Evolutionary conservation across 2,888 invertebrate genomes (phyloP).

Genomic region (Coelinius sp.): DNA sequence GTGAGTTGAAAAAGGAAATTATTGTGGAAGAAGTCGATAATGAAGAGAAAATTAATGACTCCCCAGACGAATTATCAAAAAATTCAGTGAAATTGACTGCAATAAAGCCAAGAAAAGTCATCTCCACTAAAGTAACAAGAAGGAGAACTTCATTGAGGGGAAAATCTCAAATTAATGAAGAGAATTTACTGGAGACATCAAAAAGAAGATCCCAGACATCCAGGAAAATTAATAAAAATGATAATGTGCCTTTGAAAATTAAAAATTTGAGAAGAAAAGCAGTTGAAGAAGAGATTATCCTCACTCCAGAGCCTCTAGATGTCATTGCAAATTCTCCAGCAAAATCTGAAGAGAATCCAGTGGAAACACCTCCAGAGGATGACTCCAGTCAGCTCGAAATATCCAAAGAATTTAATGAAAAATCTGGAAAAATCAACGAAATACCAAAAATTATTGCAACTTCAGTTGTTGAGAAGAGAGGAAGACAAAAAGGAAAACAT

Average conservation of each 20-base stretch:
- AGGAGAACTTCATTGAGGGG: not conserved
- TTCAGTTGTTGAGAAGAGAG: not conserved
- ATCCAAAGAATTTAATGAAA: not conserved
- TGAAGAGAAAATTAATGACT: too few relatives aligned
- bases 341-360: not conserved
- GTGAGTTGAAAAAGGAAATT: not conserved
- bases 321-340: not conserved
- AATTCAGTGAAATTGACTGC: too few relatives aligned
- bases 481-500: not conserved
- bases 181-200: not conserved
- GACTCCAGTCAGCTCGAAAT: too few relatives aligned
- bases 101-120: too few relatives aligned
- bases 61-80: too few relatives aligned
- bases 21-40: too few relatives aligned
- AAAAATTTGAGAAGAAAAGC: too few relatives aligned
- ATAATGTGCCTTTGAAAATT: too few relatives aligned
- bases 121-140: too few relatives aligned
- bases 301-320: not conserved
- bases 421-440: not conserved
- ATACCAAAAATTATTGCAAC: not conserved
- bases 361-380: conserved; percentile 10
- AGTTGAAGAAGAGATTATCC: not conserved
- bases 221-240: too few relatives aligned
- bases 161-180: not conserved
- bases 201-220: not conserved